Base-by-base conservation (phyloP, 2,888 invertebrate genomes). In the Sepiola atlantica region DNA sequence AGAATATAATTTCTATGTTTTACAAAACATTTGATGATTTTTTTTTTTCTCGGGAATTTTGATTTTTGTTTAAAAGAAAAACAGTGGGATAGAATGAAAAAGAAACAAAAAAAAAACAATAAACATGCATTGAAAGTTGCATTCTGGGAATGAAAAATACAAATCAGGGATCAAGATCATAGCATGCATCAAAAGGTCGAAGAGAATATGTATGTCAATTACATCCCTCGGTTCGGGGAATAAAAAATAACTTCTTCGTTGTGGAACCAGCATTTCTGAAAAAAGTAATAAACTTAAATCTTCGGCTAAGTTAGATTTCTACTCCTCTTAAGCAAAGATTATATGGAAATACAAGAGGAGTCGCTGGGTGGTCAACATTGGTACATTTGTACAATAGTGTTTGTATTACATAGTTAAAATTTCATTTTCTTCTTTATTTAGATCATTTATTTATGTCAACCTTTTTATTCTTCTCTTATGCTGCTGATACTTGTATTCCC, bases 141-240 rank as follows among this genome's bases (percentile, higher is more conserved):
- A 77, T 32, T 77, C 77, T 77, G 77, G 77, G 77, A 77, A 32
- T 77, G n/a, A 77, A 77, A 77, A 77, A 77, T 77, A n/a, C 77
- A 77, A 77, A 77, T 77, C n/a, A n/a, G 45, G 45, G 8, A n/a
- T 77, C 77, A 77, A 77, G n/a, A n/a, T 32, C 16, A n/a, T 77
- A 16, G n/a, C 77, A 77, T 77, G 77, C 77, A 77, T 77, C 32
- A 77, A 32, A 77, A 18, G 0, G 14, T 77, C 45, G n/a, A 21
- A 28, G 61, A n/a, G n/a, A n/a, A n/a, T n/a, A n/a, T n/a, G n/a
- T n/a, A n/a, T 24, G 1, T 12, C 16, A n/a, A 77, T 14, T 2
- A 1, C 4, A 2, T n/a, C 16, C n/a, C 14, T n/a, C 77, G n/a
- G n/a, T 14, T 77, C 18, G 16, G 45, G 45, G n/a, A 77, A n/a